Percentiles rank a stretch among this genome's conserved stretches.
Evolutionary conservation across 2,888 invertebrate genomes (phyloP).

Genomic region (Metallyticus violacea): DNA sequence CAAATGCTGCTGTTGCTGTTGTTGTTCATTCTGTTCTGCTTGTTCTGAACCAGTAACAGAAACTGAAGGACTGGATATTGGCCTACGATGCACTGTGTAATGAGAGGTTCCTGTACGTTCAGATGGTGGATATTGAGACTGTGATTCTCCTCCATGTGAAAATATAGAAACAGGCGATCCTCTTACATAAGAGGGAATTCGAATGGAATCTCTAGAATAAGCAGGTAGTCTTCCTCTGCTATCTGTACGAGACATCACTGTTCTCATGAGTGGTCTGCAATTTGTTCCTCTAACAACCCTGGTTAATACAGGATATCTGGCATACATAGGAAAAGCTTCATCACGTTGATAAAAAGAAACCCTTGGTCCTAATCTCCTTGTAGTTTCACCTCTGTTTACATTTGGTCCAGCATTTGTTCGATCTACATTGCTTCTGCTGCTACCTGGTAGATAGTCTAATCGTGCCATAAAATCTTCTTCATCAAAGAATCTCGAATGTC

Average conservation of each 20-base stretch:
- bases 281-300: neutral
- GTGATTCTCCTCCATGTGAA: neutral
- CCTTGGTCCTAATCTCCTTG: neutral
- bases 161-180: neutral
- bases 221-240: neutral
- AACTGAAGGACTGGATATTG: neutral
- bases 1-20: constrained; percentile 9
- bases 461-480: neutral
- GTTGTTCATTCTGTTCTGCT: neutral
- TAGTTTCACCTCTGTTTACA: neutral
- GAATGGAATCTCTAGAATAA: neutral
- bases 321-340: neutral
- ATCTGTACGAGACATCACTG: constrained; percentile 1
- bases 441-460: neutral
- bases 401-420: neutral
- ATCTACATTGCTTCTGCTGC: neutral
- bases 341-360: neutral
- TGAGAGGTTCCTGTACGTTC: neutral
- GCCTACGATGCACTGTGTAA: no score
- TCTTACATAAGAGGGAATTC: neutral
- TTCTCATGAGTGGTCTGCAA: constrained; percentile 26
- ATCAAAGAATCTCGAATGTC: neutral
- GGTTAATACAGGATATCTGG: neutral
- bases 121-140: neutral
- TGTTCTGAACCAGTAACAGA: neutral